Percentiles rank a stretch among this genome's conserved stretches.
phyloP scores from a whole-genome alignment of 1,140 invertebrate species.

The Bombus confusus region DNA sequence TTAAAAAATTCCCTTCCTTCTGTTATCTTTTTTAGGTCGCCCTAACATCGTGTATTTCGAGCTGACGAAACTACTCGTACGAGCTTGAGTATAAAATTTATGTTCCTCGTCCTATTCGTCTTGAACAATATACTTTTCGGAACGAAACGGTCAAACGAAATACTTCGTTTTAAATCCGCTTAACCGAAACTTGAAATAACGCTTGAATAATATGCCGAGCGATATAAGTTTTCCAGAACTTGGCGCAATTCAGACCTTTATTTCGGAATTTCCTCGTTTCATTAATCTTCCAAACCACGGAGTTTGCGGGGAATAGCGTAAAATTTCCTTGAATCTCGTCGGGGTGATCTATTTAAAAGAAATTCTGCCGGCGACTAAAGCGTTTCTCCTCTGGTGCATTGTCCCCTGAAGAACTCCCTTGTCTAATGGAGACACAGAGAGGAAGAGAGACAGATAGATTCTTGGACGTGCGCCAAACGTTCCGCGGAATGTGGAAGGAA shows the following conservation, averaged over 20 bases:
- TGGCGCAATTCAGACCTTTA: neutral
- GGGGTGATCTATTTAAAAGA: constrained; percentile 42
- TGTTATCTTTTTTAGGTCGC: too few relatives aligned
- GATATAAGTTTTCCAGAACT: constrained; percentile 1
- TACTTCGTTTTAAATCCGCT: too few relatives aligned
- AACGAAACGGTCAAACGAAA: too few relatives aligned
- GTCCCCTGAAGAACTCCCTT: constrained; percentile 52
- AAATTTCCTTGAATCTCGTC: constrained; percentile 19
- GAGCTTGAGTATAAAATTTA: too few relatives aligned
- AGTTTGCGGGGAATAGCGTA: neutral
- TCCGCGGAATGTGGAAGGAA: constrained; percentile 53
- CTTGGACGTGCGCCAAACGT: constrained; percentile 57
- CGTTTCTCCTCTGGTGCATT: constrained; percentile 55
- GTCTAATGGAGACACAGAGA: constrained; percentile 26
- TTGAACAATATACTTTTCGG: too few relatives aligned
- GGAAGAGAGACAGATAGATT: constrained; percentile 30
- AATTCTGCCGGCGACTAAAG: constrained; percentile 12
- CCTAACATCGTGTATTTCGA: too few relatives aligned
- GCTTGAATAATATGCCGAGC: neutral
- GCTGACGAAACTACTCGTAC: too few relatives aligned
- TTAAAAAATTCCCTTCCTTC: too few relatives aligned
- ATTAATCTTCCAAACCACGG: neutral
- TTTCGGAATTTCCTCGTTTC: neutral
- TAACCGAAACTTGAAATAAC: neutral
- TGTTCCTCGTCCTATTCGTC: too few relatives aligned